A percentile compares a stretch with the other conserved stretches of the same genome.
Evolutionary conservation across 1,140 invertebrate genomes (phyloP).

Genomic region (Aphaenogaster floridana): DNA sequence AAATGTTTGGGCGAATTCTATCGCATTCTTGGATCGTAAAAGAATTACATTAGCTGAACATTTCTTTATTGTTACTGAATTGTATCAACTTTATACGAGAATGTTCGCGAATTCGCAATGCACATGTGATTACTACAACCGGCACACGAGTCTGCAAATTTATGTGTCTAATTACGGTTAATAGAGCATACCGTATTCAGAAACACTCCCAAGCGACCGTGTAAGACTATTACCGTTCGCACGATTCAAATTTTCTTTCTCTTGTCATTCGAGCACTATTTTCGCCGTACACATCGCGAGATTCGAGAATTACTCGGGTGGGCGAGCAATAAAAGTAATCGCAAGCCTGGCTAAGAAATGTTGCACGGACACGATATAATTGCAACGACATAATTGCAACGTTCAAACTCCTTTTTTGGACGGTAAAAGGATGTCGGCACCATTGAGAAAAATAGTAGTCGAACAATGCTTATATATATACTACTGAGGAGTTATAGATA

Average conservation of each 20-base stretch:
- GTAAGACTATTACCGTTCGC: background rate
- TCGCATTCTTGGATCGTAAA: background rate
- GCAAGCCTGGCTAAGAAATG: background rate
- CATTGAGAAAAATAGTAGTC: background rate
- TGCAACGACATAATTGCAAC: constrained; percentile 34
- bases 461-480: constrained; percentile 38
- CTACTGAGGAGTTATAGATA: too few relatives aligned
- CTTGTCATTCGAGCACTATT: constrained; percentile 3
- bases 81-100: background rate
- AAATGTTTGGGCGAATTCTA: constrained; percentile 1
- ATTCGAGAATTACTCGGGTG: constrained; percentile 18
- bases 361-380: constrained; percentile 40
- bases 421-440: constrained; percentile 13
- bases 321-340: constrained; percentile 41
- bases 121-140: background rate
- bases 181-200: background rate
- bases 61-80: background rate
- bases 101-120: background rate
- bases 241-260: constrained; percentile 38
- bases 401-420: constrained; percentile 38
- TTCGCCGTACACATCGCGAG: background rate
- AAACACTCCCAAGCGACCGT: background rate
- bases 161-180: constrained; percentile 32
- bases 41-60: background rate
- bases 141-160: background rate